These are phyloP conservation scores for Odocoileus virginianus DNA, from an alignment of 2,113 vertebrate genomes.

Conservation along the genomic window DNA sequence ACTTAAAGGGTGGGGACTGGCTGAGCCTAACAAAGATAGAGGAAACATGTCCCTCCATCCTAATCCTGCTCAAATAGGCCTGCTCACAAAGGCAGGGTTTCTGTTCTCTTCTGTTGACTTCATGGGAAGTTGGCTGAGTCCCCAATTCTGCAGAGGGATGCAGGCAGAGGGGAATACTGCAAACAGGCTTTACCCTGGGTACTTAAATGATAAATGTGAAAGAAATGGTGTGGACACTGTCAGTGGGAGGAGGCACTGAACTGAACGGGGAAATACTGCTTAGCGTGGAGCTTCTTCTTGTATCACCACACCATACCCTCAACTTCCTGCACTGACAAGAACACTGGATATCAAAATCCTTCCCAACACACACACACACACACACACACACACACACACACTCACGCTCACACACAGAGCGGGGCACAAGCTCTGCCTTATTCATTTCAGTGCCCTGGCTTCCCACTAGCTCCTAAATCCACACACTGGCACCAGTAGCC, in stretches of 20 bases:
- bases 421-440: neutral
- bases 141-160: constrained; percentile 63
- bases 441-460: neutral
- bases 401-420: neutral
- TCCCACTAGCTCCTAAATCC: neutral
- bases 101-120: constrained; percentile 43
- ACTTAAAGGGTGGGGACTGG: neutral
- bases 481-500: neutral
- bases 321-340: constrained; percentile 5
- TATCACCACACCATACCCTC: neutral
- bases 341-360: neutral
- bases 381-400: neutral
- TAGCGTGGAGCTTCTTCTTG: neutral
- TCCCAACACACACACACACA: neutral
- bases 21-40: neutral
- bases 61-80: neutral
- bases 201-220: constrained; percentile 22
- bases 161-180: constrained; percentile 6
- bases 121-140: constrained; percentile 54
- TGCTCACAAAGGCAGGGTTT: neutral
- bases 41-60: neutral
- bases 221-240: neutral
- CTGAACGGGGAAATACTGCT: neutral
- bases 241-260: constrained; percentile 2
- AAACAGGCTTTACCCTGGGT: neutral